phyloP scores from a whole-genome alignment of 2,888 invertebrate species.

The Bhutanitis thaidina region DNA sequence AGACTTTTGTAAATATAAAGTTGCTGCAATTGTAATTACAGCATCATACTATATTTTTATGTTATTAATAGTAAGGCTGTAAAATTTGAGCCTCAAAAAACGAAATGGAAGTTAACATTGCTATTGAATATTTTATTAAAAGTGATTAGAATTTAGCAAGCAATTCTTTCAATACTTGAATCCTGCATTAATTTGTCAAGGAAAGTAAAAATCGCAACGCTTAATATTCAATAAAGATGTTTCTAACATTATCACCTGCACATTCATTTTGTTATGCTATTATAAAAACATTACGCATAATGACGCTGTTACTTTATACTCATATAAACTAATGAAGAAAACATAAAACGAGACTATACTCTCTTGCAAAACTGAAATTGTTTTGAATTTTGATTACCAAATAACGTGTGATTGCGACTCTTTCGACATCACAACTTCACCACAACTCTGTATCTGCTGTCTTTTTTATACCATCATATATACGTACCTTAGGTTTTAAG shows the following conservation, averaged over 20 bases:
- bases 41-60: not conserved
- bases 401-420: conserved; percentile 25
- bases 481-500: conserved; percentile 38
- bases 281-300: conserved; percentile 22
- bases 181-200: too few species aligned
- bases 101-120: too few species aligned
- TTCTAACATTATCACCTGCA: conserved; percentile 12
- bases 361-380: conserved; percentile 17
- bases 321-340: not conserved
- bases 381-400: conserved; percentile 21
- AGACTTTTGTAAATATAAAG: too few species aligned
- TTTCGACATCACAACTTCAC: conserved; percentile 46
- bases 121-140: too few species aligned
- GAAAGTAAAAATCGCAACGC: not conserved
- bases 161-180: too few species aligned
- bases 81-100: not conserved
- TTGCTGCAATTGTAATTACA: not conserved
- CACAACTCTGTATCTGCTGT: conserved; percentile 26
- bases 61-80: too few species aligned
- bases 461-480: conserved; percentile 23
- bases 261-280: conserved; percentile 3
- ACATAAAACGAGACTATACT: conserved; percentile 4
- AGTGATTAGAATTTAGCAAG: too few species aligned
- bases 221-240: conserved; percentile 9
- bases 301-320: not conserved